Evolutionary conservation across 2,113 vertebrate species (phyloP), one percentile per base, ranked within the genome.

Genomic region (Sceloporus tristichus): DNA sequence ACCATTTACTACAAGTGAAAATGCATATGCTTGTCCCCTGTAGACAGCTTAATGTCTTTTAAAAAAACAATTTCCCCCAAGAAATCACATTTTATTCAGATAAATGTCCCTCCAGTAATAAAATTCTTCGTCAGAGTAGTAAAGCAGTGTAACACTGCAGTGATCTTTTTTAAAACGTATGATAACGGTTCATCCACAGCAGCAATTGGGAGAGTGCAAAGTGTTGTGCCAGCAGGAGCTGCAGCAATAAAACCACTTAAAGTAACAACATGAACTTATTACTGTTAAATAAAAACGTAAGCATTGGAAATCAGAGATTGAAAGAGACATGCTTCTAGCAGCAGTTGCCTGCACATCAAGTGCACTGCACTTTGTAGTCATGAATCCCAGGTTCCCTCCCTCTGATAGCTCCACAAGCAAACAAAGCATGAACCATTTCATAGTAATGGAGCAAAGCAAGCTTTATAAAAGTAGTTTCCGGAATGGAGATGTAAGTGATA

Each of bases 381-480:
- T 0, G 3, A 0, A 11, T 59, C 11, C 0, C 27, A 2, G 18
- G 1, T 6, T 77, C 11, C 65, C 56, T 82, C 18, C 14, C 73
- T 54, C 74, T 21, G 38, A 78, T 29, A 40, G 40, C 3, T 11
- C 10, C 34, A 23, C 42, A 73, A 85, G 27, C 8, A 77, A 78
- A 82, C 19, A 83, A 77, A 71, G 25, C 23, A 85, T 66, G 59
- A 23, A 42, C 74, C n/a, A 40, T 77, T 85, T 21, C 14, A 42
- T 48, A 13, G 19, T 71, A 71, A 71, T 34, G 16, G 65, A 71
- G 42, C 29, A 53, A 21, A 0, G 23, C 13, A 10, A 29, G 48
- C 78, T 81, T 19, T 48, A 13, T 79, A 65, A 40, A 86, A 54
- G 27, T 56, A 79, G 42, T 59, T 77, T 1, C 0, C 0, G 48